These are phyloP conservation scores for Homarus americanus DNA, from an alignment of 1,140 invertebrate species.

Conservation along the genomic window DNA sequence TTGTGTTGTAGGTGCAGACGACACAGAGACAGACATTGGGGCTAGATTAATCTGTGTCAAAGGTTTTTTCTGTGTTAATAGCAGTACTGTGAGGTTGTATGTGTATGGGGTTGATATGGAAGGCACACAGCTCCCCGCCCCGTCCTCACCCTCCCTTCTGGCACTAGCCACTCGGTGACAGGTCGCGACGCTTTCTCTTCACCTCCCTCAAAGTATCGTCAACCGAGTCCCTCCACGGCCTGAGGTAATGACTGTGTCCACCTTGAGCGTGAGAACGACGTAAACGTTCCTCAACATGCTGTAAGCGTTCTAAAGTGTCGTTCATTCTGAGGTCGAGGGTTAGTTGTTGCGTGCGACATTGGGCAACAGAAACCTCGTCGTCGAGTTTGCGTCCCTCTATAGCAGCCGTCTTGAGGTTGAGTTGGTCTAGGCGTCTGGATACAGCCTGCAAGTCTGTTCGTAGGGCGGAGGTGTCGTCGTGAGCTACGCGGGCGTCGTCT, in stretches of 20 bases:
- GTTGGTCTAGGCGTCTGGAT: conserved; percentile 21
- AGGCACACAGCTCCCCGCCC: background rate
- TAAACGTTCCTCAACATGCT: background rate
- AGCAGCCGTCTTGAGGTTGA: conserved; percentile 26
- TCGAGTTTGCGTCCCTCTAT: conserved; percentile 36
- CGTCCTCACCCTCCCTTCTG: background rate
- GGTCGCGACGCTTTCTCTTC: background rate
- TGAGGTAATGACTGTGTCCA: background rate
- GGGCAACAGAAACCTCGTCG: background rate
- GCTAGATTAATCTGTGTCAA: background rate
- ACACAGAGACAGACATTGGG: background rate
- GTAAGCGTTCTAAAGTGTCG: conserved; percentile 3
- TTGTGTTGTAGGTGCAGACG: too few species aligned
- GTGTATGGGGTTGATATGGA: background rate
- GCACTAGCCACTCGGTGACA: conserved; percentile 3
- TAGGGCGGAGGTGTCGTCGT: conserved; percentile 35
- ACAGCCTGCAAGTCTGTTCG: conserved; percentile 29
- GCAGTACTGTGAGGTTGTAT: background rate
- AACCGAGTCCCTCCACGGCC: background rate
- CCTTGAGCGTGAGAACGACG: too few species aligned
- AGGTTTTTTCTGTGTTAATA: background rate
- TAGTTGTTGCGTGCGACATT: conserved; percentile 38
- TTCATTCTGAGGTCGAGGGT: conserved; percentile 34
- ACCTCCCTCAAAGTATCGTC: background rate
- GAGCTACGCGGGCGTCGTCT: conserved; percentile 20